Base-by-base conservation (phyloP, 2,113 vertebrate genomes). In the Brachyhypopomus gauderio region DNA sequence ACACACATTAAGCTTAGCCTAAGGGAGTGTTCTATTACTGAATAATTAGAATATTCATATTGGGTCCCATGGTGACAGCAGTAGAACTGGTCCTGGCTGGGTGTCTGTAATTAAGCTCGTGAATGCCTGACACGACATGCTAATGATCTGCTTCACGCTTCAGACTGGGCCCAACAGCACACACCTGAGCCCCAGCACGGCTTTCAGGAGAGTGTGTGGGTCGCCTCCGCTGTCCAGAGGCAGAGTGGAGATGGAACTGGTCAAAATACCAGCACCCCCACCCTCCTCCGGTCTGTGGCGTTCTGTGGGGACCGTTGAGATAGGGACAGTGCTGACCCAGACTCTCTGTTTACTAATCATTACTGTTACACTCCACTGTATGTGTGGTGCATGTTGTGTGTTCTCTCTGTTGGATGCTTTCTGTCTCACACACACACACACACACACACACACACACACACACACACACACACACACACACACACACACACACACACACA, bases 11-110 rank as follows among this genome's bases (percentile, higher is more conserved):
- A n/a, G 45, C 69, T 75, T 66, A 56, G 72, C 77, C 79, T 72
- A 52, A 72, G 67, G 76, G 80, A 76, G 71, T 52, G 71, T 41
- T 81, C 27, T 75, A 34, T 75, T 58, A 76, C 41, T 73, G 70
- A 85, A 58, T 84, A 81, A 86, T 84, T 84, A 82, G 52, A 84
- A 81, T 78, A 72, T 81, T 85, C 71, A 79, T 75, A 80, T 58
- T 79, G 72, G 81, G 72, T 85, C 73, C 75, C 56, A 77, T 81
- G 80, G 62, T 59, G 72, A 71, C 79, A 69, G 56, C 62, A 36
- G 38, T 72, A 58, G 82, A 79, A 55, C 52, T 17, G 62, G 38
- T 56, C 48, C 79, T 76, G 72, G 76, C 72, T 64, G 59, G 71
- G 41, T 84, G 75, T 70, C 55, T 82, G 27, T 83, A 66, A 84